Conservation (phyloP, 2,888 invertebrate species). For the Dryomyza anilis region DNA sequence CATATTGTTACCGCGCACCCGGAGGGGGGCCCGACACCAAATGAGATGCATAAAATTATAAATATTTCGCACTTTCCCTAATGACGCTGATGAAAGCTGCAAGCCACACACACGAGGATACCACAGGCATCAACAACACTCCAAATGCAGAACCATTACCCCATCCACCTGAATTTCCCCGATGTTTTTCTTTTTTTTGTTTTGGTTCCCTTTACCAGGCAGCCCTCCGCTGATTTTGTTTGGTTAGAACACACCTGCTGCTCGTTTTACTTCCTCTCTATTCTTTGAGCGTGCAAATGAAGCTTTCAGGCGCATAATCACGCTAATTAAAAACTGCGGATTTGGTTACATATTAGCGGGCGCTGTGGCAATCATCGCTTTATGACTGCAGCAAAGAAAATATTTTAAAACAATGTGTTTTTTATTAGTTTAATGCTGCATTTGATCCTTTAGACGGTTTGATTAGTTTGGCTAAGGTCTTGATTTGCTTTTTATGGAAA, state of each 20-base stretch:
- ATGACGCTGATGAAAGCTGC: constrained; percentile 1
- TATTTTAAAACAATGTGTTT: too few species aligned
- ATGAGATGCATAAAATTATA: constrained; percentile 9
- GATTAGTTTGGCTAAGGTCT: too few species aligned
- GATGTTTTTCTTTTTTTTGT: constrained; percentile 9
- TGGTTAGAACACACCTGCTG: neutral
- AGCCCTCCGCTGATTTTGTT: neutral
- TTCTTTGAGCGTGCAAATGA: neutral
- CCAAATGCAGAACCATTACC: neutral
- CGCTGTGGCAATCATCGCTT: neutral
- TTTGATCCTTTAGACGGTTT: too few species aligned
- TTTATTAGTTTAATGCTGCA: too few species aligned
- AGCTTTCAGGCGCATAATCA: constrained; percentile 12
- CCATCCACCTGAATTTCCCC: constrained; percentile 4
- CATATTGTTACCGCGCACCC: neutral
- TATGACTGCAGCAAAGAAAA: too few species aligned
- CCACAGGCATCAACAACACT: constrained; percentile 10
- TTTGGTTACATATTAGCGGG: constrained; percentile 11
- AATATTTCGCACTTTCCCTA: constrained; percentile 21
- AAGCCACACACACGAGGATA: neutral
- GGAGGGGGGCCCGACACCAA: neutral
- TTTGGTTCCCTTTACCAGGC: neutral
- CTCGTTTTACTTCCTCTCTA: neutral
- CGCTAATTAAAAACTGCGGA: constrained; percentile 22
- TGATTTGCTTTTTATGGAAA: too few species aligned